Percentiles rank a stretch among this genome's conserved stretches.
Conservation (phyloP, 2,113 vertebrate species). For the Dasyprocta punctata region DNA sequence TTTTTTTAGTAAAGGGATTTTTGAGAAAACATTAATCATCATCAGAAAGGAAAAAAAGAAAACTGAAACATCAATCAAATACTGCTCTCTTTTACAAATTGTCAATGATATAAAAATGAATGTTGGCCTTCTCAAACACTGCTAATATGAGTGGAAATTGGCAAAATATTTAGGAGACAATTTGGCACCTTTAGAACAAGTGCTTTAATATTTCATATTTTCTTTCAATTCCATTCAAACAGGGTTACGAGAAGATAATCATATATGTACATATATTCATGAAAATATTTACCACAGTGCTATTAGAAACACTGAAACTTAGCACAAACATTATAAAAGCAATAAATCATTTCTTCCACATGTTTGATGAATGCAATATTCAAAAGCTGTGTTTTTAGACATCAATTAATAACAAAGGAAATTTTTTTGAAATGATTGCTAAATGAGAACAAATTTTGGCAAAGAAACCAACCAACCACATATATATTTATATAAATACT, state of each 20-base stretch:
- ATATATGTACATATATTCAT: conserved; percentile 33
- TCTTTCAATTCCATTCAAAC: conserved; percentile 38
- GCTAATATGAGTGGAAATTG: conserved; percentile 47
- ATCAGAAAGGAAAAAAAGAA: conserved; percentile 33
- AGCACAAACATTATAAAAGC: not conserved
- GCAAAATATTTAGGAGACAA: conserved; percentile 57
- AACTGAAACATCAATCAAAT: conserved; percentile 54
- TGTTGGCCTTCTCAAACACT: not conserved
- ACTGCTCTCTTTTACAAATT: not conserved
- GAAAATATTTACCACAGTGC: not conserved
- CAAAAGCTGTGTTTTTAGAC: conserved; percentile 2
- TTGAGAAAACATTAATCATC: conserved; percentile 5
- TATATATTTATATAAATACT: not conserved
- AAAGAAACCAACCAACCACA: not conserved
- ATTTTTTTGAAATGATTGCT: not conserved
- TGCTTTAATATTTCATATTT: conserved; percentile 45
- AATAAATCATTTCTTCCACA: not conserved
- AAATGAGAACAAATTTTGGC: not conserved
- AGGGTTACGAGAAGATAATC: not conserved
- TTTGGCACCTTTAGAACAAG: conserved; percentile 14
- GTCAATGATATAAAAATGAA: conserved; percentile 19
- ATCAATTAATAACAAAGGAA: not conserved
- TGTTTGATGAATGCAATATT: not conserved
- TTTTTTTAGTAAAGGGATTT: not conserved
- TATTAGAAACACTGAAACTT: conserved; percentile 22